Conservation (phyloP, 2,113 vertebrate genomes). For the Tetrao urogallus region DNA sequence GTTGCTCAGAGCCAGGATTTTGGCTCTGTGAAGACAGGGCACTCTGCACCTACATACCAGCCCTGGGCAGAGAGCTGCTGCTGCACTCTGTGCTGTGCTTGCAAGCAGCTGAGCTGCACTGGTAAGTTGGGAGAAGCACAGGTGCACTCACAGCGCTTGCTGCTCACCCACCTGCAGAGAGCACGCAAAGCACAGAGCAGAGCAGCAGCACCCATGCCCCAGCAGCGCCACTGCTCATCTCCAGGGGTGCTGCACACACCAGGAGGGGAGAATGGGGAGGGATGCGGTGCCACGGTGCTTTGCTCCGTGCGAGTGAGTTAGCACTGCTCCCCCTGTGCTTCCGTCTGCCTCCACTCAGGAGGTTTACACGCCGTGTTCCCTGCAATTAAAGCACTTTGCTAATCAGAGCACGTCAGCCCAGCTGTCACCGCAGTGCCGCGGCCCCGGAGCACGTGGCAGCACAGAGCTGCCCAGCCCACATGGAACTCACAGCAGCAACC, state of each 20-base stretch:
- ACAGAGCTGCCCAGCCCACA: background rate
- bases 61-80: background rate
- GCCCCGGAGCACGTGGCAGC: fast-evolving
- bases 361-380: fast-evolving
- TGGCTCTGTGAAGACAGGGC: background rate
- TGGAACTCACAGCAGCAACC: background rate
- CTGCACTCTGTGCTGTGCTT: background rate
- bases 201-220: background rate
- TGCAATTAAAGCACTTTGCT: background rate
- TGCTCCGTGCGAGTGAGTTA: background rate
- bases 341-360: fast-evolving
- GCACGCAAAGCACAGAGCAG: fast-evolving
- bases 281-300: background rate
- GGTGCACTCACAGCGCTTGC: background rate
- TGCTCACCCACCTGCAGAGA: background rate
- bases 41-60: background rate
- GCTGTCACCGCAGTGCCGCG: background rate
- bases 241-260: background rate
- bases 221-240: background rate
- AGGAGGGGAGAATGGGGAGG: background rate
- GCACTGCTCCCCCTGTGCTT: background rate
- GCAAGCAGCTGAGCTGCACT: background rate
- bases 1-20: background rate
- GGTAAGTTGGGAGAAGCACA: background rate
- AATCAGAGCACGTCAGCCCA: background rate